Evolutionary conservation across 2,113 vertebrate genomes (phyloP), one percentile per base, ranked within the genome.

Genomic region (Sorex araneus): DNA sequence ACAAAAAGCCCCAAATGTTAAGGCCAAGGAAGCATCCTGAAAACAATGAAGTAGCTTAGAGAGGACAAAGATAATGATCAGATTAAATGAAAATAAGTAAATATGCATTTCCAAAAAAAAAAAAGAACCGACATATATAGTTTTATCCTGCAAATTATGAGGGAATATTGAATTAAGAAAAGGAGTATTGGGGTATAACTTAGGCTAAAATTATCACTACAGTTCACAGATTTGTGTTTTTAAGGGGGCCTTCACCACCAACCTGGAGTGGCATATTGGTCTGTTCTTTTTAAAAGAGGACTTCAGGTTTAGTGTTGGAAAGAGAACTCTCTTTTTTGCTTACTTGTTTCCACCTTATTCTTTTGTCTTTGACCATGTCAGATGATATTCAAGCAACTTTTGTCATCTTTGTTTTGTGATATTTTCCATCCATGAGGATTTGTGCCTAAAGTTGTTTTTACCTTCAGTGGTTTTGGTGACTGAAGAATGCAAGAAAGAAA

Each of bases 381-480:
- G 13, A 36, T n/a, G 18, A 60, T 57, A 19, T 54, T 73, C 57
- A 60, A 28, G 75, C 10, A 28, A 60, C 57, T 60, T 43, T n/a
- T 60, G 27, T 57, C 54, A 87, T 80, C 67, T 74, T 57, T 25
- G 43, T 2, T 1, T 28, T 57, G 15, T 57, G 43, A 63, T 69
- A 34, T 78, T 93, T 94, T 93, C 74, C 10, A 32, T 73, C 47
- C 47, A 18, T 67, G 36, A 80, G 36, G 4, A 90, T 88, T 47
- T 95, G 71, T 83, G 70, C 8, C 12, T 84, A 8, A 75, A 95
- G 64, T 12, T 32, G 11, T 11, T 71, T 76, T 57, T 83, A 57
- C 16, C 45, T 71, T n/a, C 28, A 43, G 18, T 57, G 50, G 23
- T 32, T 87, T 28, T 66, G 28, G 27, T 71, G 43, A 92, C 54